Percentiles rank a stretch among this genome's conserved stretches.
Conservation (phyloP, 1,140 invertebrate genomes). For the Thereuonema tuberculata region DNA sequence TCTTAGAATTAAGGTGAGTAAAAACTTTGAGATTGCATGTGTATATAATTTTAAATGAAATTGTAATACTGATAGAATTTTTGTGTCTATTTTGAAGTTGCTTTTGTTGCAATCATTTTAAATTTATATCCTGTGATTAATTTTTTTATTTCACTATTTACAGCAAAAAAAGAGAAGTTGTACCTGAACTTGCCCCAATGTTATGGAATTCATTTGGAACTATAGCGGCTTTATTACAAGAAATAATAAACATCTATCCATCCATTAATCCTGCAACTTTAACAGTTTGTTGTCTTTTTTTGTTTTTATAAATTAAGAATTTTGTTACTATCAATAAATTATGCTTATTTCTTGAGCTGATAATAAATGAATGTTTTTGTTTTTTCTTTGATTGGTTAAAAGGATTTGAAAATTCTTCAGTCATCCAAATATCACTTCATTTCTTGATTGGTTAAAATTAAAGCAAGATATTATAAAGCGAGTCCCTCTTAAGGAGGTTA, state of each 20-base stretch:
- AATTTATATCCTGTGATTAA: too few relatives aligned
- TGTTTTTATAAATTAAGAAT: background rate
- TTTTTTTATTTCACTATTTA: conserved; percentile 21
- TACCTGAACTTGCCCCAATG: conserved; percentile 92
- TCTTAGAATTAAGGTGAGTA: conserved; percentile 74
- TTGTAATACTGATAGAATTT: background rate
- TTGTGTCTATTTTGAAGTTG: too few relatives aligned
- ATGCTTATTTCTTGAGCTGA: too few relatives aligned
- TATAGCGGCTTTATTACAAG: conserved; percentile 85
- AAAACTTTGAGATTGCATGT: conserved; percentile 12
- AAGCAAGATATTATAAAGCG: too few relatives aligned
- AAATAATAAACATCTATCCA: conserved; percentile 90
- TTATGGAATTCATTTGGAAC: conserved; percentile 98
- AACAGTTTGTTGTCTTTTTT: conserved; percentile 45
- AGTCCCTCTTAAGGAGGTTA: too few relatives aligned
- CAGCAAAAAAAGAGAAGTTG: conserved; percentile 94
- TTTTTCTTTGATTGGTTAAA: too few relatives aligned
- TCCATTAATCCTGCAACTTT: conserved; percentile 93
- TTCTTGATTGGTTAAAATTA: too few relatives aligned
- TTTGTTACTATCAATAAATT: background rate
- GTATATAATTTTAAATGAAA: conserved; percentile 4
- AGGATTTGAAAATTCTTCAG: too few relatives aligned
- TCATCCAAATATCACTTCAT: too few relatives aligned
- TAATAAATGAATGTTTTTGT: too few relatives aligned
- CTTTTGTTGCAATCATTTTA: too few relatives aligned